These are phyloP conservation scores for Sisor rabdophorus DNA, from an alignment of 2,113 vertebrate genomes.

Conservation along the genomic window DNA sequence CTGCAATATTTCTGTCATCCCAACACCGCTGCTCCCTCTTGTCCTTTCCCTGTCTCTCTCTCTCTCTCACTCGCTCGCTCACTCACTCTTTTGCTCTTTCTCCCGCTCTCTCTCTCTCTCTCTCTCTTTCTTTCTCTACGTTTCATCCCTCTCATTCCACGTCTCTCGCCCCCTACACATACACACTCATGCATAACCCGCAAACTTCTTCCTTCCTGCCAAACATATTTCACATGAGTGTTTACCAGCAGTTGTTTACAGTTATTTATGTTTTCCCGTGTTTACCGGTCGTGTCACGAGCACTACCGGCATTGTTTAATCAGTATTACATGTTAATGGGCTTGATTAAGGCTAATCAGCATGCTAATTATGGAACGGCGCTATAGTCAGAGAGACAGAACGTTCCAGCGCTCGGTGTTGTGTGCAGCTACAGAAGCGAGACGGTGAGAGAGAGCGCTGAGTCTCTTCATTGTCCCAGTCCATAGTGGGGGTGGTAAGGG, in stretches of 20 bases:
- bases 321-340: conserved; percentile 43
- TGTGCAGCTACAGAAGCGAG: conserved; percentile 3
- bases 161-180: neutral
- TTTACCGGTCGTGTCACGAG: conserved; percentile 27
- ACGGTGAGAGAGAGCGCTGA: neutral
- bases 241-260: conserved; percentile 27
- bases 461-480: conserved; percentile 28
- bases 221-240: conserved; percentile 26
- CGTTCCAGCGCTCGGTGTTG: conserved; percentile 24
- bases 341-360: conserved; percentile 43
- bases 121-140: neutral
- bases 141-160: neutral
- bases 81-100: conserved; percentile 30
- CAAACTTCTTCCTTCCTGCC: conserved; percentile 32
- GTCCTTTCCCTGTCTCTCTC: conserved; percentile 31
- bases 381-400: conserved; percentile 38
- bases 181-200: neutral
- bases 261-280: conserved; percentile 36
- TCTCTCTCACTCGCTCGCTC: conserved; percentile 46
- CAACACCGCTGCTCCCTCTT: conserved; percentile 58
- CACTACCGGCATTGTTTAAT: conserved; percentile 37
- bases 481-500: conserved; percentile 37
- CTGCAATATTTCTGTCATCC: conserved; percentile 80
- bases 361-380: conserved; percentile 38
- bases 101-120: neutral